These are phyloP conservation scores for Paratilapia polleni DNA, from an alignment of 2,113 vertebrate species.

Conservation along the genomic window DNA sequence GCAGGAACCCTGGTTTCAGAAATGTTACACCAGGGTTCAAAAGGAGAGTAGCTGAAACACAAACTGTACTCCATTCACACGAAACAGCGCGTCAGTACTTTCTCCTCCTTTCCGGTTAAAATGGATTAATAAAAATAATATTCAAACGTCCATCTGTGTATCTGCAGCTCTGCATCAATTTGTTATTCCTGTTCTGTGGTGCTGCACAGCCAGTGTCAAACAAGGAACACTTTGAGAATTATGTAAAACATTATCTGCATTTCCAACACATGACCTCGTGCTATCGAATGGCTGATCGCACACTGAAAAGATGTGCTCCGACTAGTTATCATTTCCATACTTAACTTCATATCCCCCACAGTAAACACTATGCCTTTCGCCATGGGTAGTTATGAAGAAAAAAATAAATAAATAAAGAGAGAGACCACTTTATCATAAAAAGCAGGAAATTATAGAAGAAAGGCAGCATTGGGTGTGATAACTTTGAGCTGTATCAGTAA, in stretches of 20 bases:
- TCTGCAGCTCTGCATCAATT: constrained; percentile 21
- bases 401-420: not conserved
- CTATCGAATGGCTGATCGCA: constrained; percentile 54
- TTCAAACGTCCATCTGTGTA: not conserved
- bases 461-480: not conserved
- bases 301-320: constrained; percentile 44
- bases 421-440: not conserved
- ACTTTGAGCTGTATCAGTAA: constrained; percentile 1
- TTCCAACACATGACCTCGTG: constrained; percentile 60
- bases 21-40: not conserved
- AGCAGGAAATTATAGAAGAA: not conserved
- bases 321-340: constrained; percentile 9
- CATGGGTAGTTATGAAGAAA: not conserved
- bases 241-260: constrained; percentile 73
- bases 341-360: not conserved
- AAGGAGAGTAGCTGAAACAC: not conserved
- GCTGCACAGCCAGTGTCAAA: constrained; percentile 35
- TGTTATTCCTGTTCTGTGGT: constrained; percentile 22
- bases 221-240: constrained; percentile 66
- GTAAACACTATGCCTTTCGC: not conserved
- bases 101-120: not conserved
- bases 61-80: not conserved
- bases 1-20: not conserved
- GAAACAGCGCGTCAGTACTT: not conserved
- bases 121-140: not conserved